Evolutionary conservation across 1,140 invertebrate species (phyloP).

Genomic region (Vollenhovia emeryi): DNA sequence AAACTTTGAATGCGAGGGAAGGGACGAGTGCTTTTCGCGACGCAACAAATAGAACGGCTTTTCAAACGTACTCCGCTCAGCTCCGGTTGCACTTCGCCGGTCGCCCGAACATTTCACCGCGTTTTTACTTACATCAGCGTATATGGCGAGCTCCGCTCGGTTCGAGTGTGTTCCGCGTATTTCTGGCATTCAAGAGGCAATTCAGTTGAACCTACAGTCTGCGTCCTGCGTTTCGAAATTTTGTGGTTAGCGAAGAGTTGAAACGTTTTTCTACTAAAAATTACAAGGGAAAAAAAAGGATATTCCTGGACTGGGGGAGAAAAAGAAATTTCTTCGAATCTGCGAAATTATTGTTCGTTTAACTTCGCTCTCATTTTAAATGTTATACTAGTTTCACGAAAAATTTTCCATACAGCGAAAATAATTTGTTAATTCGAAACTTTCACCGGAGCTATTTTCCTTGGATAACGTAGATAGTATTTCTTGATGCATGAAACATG

Average conservation of each 20-base stretch:
- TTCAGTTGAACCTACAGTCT: constrained; percentile 12
- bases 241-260: background rate
- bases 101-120: constrained; percentile 28
- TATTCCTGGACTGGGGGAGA: background rate
- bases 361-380: constrained; percentile 11
- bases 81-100: constrained; percentile 6
- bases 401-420: background rate
- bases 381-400: background rate
- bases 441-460: background rate
- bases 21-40: background rate
- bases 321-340: background rate
- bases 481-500: constrained; percentile 23
- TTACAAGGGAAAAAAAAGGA: background rate
- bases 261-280: background rate
- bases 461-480: constrained; percentile 11
- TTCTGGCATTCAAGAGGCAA: constrained; percentile 36
- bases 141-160: constrained; percentile 1
- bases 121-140: constrained; percentile 34
- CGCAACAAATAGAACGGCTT: constrained; percentile 28
- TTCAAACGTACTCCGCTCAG: constrained; percentile 6
- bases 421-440: background rate
- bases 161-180: background rate
- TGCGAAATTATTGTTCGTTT: background rate
- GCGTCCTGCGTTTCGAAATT: background rate
- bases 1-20: background rate